phyloP scores from a whole-genome alignment of 1,140 invertebrate genomes.

The Paraescarpia echinospica region DNA sequence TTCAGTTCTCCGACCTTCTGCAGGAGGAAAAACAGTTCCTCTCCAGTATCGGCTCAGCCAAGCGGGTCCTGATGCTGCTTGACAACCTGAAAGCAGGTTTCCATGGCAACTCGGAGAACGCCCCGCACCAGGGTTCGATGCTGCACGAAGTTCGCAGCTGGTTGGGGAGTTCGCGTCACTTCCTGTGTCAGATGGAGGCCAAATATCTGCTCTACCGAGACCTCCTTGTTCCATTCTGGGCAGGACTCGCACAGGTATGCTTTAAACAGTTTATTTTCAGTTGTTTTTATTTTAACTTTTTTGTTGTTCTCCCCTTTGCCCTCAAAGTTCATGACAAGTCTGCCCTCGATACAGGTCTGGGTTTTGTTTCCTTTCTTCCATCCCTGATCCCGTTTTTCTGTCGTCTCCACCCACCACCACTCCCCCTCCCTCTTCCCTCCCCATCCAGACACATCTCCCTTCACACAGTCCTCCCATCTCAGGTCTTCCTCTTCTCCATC shows the following conservation, averaged over 20 bases:
- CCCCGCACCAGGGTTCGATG: neutral
- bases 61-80: conserved; percentile 35
- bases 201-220: conserved; percentile 45
- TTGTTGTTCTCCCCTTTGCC: no score
- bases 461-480: no score
- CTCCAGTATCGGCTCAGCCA: conserved; percentile 34
- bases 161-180: neutral
- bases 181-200: conserved; percentile 14
- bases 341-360: no score
- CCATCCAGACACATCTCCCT: no score
- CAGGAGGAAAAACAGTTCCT: conserved; percentile 41
- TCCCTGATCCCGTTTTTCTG: no score
- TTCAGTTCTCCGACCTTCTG: conserved; percentile 39
- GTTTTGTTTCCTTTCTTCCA: no score
- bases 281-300: no score
- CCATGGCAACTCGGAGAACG: neutral
- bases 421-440: no score
- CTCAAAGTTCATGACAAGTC: no score
- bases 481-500: no score
- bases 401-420: no score
- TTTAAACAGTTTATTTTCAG: no score
- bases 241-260: conserved; percentile 43
- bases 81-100: conserved; percentile 26
- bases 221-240: conserved; percentile 42
- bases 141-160: conserved; percentile 15